Base-by-base conservation (phyloP, 2,113 vertebrate species). In the Cyanoliseus patagonus region DNA sequence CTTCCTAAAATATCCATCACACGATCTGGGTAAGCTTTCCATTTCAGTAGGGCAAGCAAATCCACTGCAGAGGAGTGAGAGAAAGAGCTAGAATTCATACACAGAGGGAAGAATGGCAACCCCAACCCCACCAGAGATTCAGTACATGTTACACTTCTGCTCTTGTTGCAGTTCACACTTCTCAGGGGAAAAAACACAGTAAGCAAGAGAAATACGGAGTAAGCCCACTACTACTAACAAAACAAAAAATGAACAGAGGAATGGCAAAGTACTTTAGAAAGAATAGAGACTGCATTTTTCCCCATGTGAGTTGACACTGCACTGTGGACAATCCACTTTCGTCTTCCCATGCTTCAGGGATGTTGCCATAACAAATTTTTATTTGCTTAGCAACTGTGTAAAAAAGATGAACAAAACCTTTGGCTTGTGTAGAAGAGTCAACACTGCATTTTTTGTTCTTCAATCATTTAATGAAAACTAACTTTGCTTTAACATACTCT, bases 11-110 rank as follows among this genome's bases (percentile, higher is more conserved):
- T 99, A 94, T 99, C 99, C 98, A 99, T 98, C 88, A 99, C 98
- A 62, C 99, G 98, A 87, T 99, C 99, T 28, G 99, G 99, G 92
- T 99, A 99, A 87, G 99, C 98, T 85, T 99, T 99, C 99, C 99
- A 99, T 86, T 99, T 99, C 97, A 99, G 98, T 17, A 99, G 98
- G 82, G 99, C 99, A 81, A 99, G 98, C 63, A 99, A 98, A 88
- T 99, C 99, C 97, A 99, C 99, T 98, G 96, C 67, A 96, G 96
- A 97, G 72, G 46, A 97, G 97, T 13, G 24, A 76, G 77, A 95
- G 35, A 62, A 64, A 92, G 89, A 94, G 86, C 80, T 86, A 22
- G 17, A 88, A 74, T 68, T 35, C 68, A 77, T 22, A 23, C 0
- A 3, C 18, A 67, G 68, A 74, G 37, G 28, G 55, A 74, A 78